Evolutionary conservation across 2,888 invertebrate species (phyloP), one percentile per base, ranked within the genome.

Genomic region (Ophioninae sp.): DNA sequence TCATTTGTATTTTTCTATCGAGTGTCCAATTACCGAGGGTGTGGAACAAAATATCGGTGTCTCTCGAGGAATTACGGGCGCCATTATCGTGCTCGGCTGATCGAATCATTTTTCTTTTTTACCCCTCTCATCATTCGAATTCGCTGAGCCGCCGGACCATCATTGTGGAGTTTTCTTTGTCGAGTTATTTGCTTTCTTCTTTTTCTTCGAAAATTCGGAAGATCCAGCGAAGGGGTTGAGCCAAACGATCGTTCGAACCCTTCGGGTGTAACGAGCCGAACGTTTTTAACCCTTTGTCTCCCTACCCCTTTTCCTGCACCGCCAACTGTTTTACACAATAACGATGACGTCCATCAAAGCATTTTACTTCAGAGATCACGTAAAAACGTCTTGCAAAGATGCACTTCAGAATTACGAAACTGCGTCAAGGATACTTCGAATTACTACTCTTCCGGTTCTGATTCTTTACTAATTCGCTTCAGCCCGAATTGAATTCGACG

Each of bases 1-100:
- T 51, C 51, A 51, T 37, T 51, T 10, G n/a, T 30, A 63, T 44
- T 39, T n/a, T 58, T 63, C 41, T 65, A 59, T 78, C 67, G 30
- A 65, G 71, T 72, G 51, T 69, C 59, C 23, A 59, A 75, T 75
- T 71, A 71, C 65, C 7, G 8, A 37, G 44, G 20, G 13, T 22
- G 44, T 51, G 23, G 56, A 61, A 73, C 10, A 56, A 56, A 79
- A 72, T 76, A 75, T 76, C 67, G 44, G 65, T 63, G 67, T 73
- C 63, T 51, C 64, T 64, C 69, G 69, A 69, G 69, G 68, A 83
- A 74, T 74, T 61, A 61, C 51, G 65, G 77, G 67, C 79, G 67
- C 71, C 75, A 86, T 86, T 84, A 85, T 84, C 77, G 83, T 81
- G 87, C 86, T 85, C 81, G 85, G 85, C 81, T 85, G 86, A 85